Base-by-base conservation (phyloP, 2,888 invertebrate genomes). In the Drosophila quasianomalipes region DNA sequence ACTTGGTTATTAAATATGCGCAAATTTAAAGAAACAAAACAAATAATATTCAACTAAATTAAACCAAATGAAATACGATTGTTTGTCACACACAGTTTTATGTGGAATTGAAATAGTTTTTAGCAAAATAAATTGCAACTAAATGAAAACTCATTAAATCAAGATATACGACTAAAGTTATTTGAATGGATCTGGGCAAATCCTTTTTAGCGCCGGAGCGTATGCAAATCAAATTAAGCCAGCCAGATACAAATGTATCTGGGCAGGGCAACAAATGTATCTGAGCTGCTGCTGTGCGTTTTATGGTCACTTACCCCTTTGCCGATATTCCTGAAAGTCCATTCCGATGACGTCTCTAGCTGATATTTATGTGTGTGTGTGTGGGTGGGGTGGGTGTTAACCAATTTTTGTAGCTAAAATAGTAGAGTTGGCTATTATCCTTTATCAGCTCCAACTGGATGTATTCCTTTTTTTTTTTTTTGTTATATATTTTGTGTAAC, bases 321-420 rank as follows among this genome's bases (percentile, higher is more conserved):
- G 93, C 67, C 94, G 93, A 88, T 94, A 95, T 92, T 95, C 94
- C 70, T 93, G 92, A 68, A 94, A 93, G 87, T 95, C 94, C 94
- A 95, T 95, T 57, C 71, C 79, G 52, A 58, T 70, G 69, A 58
- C 59, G 78, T 66, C 65, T 47, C 52, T 26, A 57, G 22, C 57
- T 55, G 41, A 19, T 66, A 22, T 65, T 16, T 30, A 30, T 37
- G 35, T 54, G 31, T 19, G 28, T 49, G 12, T 71, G 30, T 49
- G 54, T 66, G 44, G n/a, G n/a, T n/a, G n/a, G n/a, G 16, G 37
- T 69, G 39, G 19, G 51, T 58, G 41, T 49, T 49, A 71, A 54
- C 39, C 28, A 14, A 9, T 61, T 28, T 59, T 51, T 39, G 47
- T 26, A 31, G 53, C 64, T 53, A 62, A 28, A 47, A 53, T 57